phyloP scores from a whole-genome alignment of 2,113 vertebrate genomes.

The Phalacrocorax pelagicus region DNA sequence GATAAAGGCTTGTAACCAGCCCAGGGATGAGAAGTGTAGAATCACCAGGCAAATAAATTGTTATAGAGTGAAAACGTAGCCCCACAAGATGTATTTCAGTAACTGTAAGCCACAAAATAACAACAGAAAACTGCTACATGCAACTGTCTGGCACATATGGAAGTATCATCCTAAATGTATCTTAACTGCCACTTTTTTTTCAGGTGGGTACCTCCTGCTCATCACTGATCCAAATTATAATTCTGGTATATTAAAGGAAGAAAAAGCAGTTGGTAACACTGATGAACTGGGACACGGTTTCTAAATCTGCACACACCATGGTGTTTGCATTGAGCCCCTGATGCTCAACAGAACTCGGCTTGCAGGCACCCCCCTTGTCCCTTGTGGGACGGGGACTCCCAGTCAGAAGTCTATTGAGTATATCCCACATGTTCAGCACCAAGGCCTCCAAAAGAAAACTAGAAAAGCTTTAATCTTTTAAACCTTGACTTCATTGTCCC shows the following conservation, averaged over 20 bases:
- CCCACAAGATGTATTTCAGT: background rate
- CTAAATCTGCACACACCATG: background rate
- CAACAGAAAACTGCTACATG: background rate
- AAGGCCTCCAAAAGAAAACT: background rate
- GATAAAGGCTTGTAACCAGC: background rate
- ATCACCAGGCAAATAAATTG: background rate
- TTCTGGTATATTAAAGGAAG: background rate
- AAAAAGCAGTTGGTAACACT: background rate
- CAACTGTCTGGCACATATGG: background rate
- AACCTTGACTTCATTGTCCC: background rate
- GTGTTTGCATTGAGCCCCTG: background rate
- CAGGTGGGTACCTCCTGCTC: background rate
- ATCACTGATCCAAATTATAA: background rate
- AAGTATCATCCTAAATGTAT: background rate
- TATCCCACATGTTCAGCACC: background rate
- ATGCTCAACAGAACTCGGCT: background rate
- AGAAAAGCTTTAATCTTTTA: background rate
- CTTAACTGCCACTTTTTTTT: background rate
- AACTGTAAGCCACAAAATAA: background rate
- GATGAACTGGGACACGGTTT: background rate
- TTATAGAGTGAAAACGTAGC: background rate
- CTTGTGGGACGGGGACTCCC: fast-evolving
- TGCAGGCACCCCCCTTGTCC: fast-evolving
- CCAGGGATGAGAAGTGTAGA: background rate
- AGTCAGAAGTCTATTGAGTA: background rate